Conservation (phyloP, 53 echinoderm and acorn worm genomes). For the Arbacia lixula region DNA sequence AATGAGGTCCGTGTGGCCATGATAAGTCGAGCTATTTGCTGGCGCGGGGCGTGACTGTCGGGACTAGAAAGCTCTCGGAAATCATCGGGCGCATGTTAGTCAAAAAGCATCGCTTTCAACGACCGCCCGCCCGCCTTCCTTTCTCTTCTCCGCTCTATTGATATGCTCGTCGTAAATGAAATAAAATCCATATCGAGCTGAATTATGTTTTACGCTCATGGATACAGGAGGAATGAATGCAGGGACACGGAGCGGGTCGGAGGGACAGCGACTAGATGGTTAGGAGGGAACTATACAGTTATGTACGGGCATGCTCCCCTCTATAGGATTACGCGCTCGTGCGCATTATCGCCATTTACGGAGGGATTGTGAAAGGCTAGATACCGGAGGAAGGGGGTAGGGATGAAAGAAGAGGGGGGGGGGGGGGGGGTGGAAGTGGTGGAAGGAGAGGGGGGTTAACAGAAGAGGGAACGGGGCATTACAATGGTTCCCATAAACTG, state of each 20-base stretch:
- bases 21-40: no score
- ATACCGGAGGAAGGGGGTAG: not conserved
- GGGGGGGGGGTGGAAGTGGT: not conserved
- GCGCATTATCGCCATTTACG: slow-evolving; percentile 26
- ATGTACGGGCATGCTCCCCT: slow-evolving; percentile 23
- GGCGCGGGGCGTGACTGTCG: no score
- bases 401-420: not conserved
- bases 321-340: slow-evolving; percentile 14
- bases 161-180: slow-evolving; percentile 20
- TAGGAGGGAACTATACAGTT: slow-evolving; percentile 34
- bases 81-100: no score
- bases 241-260: not conserved
- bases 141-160: slow-evolving; percentile 20
- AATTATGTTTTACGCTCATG: slow-evolving; percentile 12
- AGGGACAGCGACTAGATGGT: no score
- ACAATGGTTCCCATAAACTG: no score
- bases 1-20: no score
- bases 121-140: no score
- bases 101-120: no score
- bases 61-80: no score
- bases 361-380: not conserved
- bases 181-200: slow-evolving; percentile 41
- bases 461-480: no score
- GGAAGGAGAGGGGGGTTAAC: not conserved
- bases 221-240: not conserved